Base-by-base conservation (phyloP, 2,797 vertebrate genomes). In the Gallirallus australis region DNA sequence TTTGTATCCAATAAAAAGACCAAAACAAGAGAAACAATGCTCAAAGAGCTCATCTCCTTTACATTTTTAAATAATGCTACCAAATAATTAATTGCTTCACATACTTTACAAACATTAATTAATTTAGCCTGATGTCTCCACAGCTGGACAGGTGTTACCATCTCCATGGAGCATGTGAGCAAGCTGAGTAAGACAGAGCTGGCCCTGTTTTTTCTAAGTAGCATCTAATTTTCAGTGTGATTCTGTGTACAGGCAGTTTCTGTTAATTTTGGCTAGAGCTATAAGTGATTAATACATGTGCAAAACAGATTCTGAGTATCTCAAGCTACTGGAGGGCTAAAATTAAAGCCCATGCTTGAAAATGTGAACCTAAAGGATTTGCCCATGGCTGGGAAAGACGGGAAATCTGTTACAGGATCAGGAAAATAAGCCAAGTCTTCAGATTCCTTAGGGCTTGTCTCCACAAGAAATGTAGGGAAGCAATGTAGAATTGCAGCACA, bases 401-500 rank as follows among this genome's bases (percentile, higher is more conserved):
- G 57, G 63, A 91, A 92, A 93, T 86, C 86, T 85, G 45, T 80
- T 93, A 64, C 84, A 89, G 89, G 72, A 91, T 95, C 82, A 91
- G 92, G 76, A 93, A 85, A 94, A 93, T 77, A 93, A 92, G 92
- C 92, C 87, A 94, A 91, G 82, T 87, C 78, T 87, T 92, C 56
- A 78, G 93, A 94, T 94, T 97, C 93, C 86, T 93, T 11, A 59
- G 72, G 94, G 69, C 94, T 95, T 93, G 94, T 92, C 94, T 96
- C 91, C 93, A 96, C 93, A 94, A 93, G 95, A 93, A 94, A 61
- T 0, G 0, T 16, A 91, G 79, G 25, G 79, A 91, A 95, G 76
- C 61, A 92, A 87, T 6, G 4, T 66, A 82, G 77, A 95, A 75
- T 24, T 94, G 76, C 82, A 94, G 79, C 68, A 71, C 0, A 1